phyloP scores from a whole-genome alignment of 2,113 vertebrate genomes.

The Phylloscopus trochilus region DNA sequence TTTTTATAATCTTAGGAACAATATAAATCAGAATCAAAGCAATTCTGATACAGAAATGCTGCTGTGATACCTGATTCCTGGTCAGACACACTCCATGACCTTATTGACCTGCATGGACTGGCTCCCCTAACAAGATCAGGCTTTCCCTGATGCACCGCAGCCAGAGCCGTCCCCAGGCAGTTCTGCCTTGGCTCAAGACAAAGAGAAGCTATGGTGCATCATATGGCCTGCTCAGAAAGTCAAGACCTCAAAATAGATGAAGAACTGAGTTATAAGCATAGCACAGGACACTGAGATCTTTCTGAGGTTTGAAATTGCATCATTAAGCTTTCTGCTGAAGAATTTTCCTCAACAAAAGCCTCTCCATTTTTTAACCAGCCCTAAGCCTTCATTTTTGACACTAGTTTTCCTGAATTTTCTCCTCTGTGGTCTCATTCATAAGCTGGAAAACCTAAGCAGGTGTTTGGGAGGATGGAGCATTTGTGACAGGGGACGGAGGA shows the following conservation, averaged over 20 bases:
- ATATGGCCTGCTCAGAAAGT: background rate
- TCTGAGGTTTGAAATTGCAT: background rate
- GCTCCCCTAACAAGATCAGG: background rate
- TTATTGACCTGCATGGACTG: background rate
- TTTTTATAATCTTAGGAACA: background rate
- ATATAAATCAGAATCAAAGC: constrained; percentile 21
- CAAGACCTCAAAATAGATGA: background rate
- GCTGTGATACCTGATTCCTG: background rate
- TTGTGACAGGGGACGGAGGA: background rate
- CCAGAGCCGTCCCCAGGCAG: background rate
- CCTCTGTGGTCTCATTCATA: background rate
- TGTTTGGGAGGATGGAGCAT: background rate
- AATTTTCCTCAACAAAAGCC: background rate
- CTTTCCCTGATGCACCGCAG: background rate
- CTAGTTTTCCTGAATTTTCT: background rate
- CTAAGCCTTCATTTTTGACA: background rate
- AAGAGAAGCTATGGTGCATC: background rate
- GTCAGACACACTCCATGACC: background rate
- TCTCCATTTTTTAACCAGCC: background rate
- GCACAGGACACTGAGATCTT: background rate
- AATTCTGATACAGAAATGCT: background rate
- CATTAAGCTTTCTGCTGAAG: background rate
- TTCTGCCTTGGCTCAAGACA: background rate
- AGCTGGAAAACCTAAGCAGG: background rate
- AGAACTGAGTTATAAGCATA: background rate